Percentiles rank a stretch among this genome's conserved stretches.
Evolutionary conservation across 2,888 invertebrate genomes (phyloP).

Genomic region (Strigamia crassipes): DNA sequence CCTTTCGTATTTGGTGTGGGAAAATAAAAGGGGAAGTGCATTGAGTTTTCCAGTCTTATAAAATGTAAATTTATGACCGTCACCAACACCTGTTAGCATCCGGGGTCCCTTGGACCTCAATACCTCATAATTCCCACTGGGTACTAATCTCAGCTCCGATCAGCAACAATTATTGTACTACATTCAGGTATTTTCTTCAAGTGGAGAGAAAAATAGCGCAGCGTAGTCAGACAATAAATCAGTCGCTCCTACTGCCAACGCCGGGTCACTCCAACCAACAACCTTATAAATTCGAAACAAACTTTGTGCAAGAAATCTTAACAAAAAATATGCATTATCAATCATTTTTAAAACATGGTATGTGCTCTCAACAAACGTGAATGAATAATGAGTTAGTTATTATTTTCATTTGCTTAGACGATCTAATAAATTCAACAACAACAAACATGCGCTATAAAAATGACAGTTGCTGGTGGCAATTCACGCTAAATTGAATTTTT

Average conservation of each 20-base stretch:
- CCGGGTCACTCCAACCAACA: background rate
- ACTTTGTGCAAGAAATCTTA: background rate
- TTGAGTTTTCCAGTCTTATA: background rate
- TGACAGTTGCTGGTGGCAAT: too few relatives aligned
- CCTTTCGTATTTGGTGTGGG: conserved; percentile 27
- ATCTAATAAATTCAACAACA: background rate
- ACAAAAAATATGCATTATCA: background rate
- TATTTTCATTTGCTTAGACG: background rate
- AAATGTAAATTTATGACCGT: conserved; percentile 40
- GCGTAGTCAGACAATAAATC: conserved; percentile 27
- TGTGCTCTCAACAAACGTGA: background rate
- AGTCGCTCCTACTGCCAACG: conserved; percentile 1
- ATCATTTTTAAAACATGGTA: background rate
- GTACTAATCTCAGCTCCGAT: conserved; percentile 19
- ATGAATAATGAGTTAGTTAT: background rate
- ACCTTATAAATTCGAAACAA: conserved; percentile 6
- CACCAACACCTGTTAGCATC: conserved; percentile 37
- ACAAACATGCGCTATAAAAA: too few relatives aligned
- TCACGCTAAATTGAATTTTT: too few relatives aligned
- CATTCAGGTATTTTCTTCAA: background rate
- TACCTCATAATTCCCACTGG: conserved; percentile 32
- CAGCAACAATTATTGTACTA: conserved; percentile 35
- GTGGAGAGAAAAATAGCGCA: background rate
- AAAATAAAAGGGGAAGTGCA: conserved; percentile 25
- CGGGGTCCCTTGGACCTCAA: conserved; percentile 24